Base-by-base conservation (phyloP, 2,888 invertebrate species). In the Leucophenga maculata region DNA sequence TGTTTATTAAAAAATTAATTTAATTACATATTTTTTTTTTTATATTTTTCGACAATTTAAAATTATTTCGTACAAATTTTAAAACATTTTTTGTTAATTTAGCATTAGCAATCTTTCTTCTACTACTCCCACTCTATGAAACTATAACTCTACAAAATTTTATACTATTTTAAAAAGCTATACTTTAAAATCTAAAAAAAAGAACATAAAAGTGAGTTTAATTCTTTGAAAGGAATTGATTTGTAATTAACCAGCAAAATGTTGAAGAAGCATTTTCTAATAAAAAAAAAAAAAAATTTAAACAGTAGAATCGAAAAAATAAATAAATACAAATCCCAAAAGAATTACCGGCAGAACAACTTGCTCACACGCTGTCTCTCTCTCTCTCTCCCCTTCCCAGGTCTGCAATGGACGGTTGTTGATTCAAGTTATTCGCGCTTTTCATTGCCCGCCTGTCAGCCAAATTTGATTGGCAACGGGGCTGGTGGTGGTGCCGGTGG, bases 321-420 rank as follows among this genome's bases (percentile, higher is more conserved):
- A 70, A 66, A 18, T 48, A 22, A 68, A 54, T n/a, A 32, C 59
- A 65, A 65, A 68, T 18, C 39, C 32, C 39, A 68, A 65, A 65
- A 69, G 75, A 74, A 87, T 86, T 77, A 80, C 11, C 54, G 22
- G 22, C 54, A 20, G 22, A 55, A 55, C 16, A 75, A 80, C 78
- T 81, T 82, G 86, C 85, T 79, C 81, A 78, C 79, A 82, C 84
- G 84, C 81, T 83, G 80, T 82, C 78, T 77, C 77, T 78, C 81
- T 80, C 76, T 77, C 77, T 76, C 62, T 84, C 86, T 88, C 88
- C 91, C 91, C 90, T 90, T 92, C 92, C 92, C 93, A 94, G 94
- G 94, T 91, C 92, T 93, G 90, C 94, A 94, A 90, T 94, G 94
- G 94, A 93, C 93, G 89, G 93, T 94, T 91, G 92, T 94, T 92